Percentiles rank a stretch among this genome's conserved stretches.
Evolutionary conservation across 2,888 invertebrate genomes (phyloP).

Genomic region (Tachystola acroxantha): DNA sequence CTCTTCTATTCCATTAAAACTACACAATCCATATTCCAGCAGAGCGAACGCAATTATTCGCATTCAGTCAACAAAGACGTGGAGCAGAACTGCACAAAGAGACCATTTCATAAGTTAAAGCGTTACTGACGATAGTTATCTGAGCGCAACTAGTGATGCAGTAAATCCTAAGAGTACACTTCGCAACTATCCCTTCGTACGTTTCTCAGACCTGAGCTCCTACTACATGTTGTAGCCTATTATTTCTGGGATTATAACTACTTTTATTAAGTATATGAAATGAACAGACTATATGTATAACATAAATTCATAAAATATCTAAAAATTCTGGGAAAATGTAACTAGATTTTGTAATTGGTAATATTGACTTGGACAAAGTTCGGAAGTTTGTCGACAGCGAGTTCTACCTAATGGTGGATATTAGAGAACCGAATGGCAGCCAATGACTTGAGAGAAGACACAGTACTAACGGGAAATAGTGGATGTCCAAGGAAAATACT

Average conservation of each 20-base stretch:
- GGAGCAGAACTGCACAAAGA: conserved; percentile 47
- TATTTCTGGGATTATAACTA: conserved; percentile 36
- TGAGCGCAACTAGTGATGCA: conserved; percentile 66
- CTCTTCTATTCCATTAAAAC: conserved; percentile 57
- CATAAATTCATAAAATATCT: no score
- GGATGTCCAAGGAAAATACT: no score
- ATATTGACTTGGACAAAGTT: no score
- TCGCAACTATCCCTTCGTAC: conserved; percentile 51
- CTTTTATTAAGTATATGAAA: no score
- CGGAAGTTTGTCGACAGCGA: no score
- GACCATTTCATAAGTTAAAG: conserved; percentile 67
- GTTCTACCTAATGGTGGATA: no score
- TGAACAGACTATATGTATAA: no score
- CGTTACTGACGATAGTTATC: conserved; percentile 61
- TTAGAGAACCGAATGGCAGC: no score
- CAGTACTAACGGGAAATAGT: no score
- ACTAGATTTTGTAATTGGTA: no score
- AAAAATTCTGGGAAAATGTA: no score
- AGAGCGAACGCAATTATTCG: conserved; percentile 62
- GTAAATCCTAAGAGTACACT: conserved; percentile 63
- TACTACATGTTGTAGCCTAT: conserved; percentile 40
- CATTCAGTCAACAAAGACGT: conserved; percentile 60
- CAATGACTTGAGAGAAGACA: no score
- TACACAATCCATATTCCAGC: conserved; percentile 53
- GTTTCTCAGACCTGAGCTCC: conserved; percentile 38